phyloP scores from a whole-genome alignment of 2,888 invertebrate genomes.

The Pandemis heparana region DNA sequence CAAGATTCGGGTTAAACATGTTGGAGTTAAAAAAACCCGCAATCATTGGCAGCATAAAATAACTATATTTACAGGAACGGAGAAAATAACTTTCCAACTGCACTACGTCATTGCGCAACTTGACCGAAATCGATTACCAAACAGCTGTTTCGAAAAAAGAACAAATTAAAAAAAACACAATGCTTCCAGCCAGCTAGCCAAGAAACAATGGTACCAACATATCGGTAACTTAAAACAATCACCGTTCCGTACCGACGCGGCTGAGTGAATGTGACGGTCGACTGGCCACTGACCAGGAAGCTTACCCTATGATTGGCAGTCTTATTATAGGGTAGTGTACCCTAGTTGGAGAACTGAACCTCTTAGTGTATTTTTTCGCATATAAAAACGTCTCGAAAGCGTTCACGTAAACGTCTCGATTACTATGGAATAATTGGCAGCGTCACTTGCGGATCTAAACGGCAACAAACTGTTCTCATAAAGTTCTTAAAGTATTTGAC shows the following conservation, averaged over 20 bases:
- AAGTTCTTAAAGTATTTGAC: too few relatives aligned
- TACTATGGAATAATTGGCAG: too few relatives aligned
- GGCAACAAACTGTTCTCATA: too few relatives aligned
- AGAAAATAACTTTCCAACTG: not conserved
- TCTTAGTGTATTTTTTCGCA: too few relatives aligned
- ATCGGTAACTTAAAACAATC: slow-evolving; percentile 40
- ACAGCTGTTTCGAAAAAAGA: slow-evolving; percentile 28
- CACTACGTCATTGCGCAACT: slow-evolving; percentile 3
- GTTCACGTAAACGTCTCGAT: too few relatives aligned
- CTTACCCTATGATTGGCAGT: slow-evolving; percentile 14
- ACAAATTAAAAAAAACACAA: slow-evolving; percentile 30
- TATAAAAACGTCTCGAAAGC: too few relatives aligned
- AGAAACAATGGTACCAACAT: slow-evolving; percentile 39
- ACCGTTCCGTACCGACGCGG: slow-evolving; percentile 35
- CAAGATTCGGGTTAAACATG: too few relatives aligned
- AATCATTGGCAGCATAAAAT: too few relatives aligned
- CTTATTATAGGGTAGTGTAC: slow-evolving; percentile 24
- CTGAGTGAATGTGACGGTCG: slow-evolving; percentile 21
- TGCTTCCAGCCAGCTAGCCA: slow-evolving; percentile 7
- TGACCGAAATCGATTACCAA: slow-evolving; percentile 22
- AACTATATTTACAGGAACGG: not conserved
- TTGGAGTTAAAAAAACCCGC: too few relatives aligned
- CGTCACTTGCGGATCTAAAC: too few relatives aligned
- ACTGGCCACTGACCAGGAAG: slow-evolving; percentile 31
- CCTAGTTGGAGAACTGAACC: slow-evolving; percentile 4